phyloP scores from a whole-genome alignment of 2,113 vertebrate genomes.

The Megatriorchis doriae region DNA sequence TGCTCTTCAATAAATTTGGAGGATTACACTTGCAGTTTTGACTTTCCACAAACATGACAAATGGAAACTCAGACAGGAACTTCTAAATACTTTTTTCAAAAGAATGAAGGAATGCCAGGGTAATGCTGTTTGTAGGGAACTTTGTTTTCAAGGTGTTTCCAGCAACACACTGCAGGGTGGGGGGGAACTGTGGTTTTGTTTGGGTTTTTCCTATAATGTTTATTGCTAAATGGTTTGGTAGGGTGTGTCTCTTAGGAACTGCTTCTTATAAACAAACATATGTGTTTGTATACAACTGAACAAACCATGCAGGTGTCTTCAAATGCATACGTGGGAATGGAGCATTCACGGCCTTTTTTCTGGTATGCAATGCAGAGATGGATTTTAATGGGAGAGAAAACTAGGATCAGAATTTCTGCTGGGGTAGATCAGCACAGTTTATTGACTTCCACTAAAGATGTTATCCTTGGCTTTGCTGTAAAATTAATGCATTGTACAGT shows the following conservation, averaged over 20 bases:
- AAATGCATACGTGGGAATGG: fast-evolving
- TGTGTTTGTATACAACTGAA: background rate
- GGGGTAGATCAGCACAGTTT: background rate
- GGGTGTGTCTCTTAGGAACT: background rate
- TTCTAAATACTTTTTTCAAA: background rate
- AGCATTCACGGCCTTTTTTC: background rate
- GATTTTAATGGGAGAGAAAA: background rate
- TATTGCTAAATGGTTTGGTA: background rate
- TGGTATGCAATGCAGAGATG: background rate
- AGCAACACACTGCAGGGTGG: fast-evolving
- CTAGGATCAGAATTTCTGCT: background rate
- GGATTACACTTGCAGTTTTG: background rate
- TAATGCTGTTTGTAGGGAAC: background rate
- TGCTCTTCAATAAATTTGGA: background rate
- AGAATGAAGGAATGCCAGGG: fast-evolving
- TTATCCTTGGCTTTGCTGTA: background rate
- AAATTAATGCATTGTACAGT: background rate
- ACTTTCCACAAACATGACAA: background rate
- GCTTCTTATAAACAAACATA: background rate
- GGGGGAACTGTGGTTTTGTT: background rate
- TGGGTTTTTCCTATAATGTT: background rate
- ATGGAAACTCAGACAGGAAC: background rate
- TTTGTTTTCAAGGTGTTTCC: background rate
- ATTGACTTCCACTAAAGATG: background rate
- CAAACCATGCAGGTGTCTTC: background rate